A percentile compares a stretch with the other conserved stretches of the same genome.
phyloP scores from a whole-genome alignment of 2,888 invertebrate species.

The Tenthredo distinguenda region DNA sequence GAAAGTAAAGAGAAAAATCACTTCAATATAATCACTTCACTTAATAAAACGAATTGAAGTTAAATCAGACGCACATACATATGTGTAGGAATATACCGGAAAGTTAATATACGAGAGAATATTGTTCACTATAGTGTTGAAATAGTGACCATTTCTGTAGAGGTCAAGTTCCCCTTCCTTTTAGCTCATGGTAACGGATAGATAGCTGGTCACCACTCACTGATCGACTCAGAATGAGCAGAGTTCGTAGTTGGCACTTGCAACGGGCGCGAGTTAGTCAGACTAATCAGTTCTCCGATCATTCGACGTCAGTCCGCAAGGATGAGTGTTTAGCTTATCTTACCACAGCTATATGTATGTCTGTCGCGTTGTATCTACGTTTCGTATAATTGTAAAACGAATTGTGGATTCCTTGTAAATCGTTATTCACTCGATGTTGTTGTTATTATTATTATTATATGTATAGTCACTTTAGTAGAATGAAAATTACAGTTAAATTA shows the following conservation, averaged over 20 bases:
- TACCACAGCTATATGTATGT: not conserved
- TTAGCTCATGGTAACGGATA: constrained; percentile 7
- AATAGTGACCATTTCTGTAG: constrained; percentile 30
- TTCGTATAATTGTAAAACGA: not conserved
- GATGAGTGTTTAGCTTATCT: not conserved
- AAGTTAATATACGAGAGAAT: not conserved
- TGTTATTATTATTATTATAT: not conserved
- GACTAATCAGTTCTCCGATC: not conserved
- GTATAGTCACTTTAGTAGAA: not conserved
- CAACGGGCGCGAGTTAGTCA: not conserved
- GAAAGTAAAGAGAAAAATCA: not conserved
- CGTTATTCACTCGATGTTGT: not conserved
- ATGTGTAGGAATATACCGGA: not conserved
- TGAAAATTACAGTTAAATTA: not conserved
- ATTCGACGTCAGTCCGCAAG: not conserved
- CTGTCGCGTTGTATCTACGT: not conserved
- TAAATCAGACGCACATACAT: not conserved
- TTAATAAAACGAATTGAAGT: not conserved
- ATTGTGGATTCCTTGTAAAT: not conserved
- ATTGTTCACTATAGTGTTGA: constrained; percentile 25
- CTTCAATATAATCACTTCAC: not conserved
- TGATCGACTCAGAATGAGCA: not conserved
- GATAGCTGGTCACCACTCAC: not conserved
- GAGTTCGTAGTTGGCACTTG: not conserved
- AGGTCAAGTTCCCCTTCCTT: constrained; percentile 43